Conservation (phyloP, 2,113 vertebrate species). For the Plecotus auritus region DNA sequence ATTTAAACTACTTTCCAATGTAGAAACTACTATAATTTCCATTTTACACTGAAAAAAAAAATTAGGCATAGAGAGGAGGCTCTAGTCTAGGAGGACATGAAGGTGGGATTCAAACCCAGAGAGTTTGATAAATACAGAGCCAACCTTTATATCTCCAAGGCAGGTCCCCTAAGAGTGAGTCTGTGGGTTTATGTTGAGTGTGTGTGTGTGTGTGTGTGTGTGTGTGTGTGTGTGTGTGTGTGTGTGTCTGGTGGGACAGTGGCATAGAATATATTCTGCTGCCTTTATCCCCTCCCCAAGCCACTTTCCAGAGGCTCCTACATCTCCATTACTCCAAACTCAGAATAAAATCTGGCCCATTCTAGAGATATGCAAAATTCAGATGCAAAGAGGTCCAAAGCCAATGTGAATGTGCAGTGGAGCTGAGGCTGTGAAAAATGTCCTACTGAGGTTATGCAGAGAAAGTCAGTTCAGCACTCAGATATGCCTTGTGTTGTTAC, state of each 20-base stretch:
- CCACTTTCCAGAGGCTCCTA: background rate
- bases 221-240: background rate
- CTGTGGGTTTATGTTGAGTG: background rate
- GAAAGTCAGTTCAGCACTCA: background rate
- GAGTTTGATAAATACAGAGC: background rate
- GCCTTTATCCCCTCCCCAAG: background rate
- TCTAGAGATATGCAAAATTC: background rate
- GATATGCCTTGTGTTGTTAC: background rate
- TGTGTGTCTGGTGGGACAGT: background rate
- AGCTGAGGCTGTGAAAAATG: background rate
- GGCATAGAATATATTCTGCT: background rate
- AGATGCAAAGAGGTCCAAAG: background rate
- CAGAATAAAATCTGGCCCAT: background rate
- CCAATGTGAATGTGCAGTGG: background rate
- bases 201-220: background rate
- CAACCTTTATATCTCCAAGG: background rate
- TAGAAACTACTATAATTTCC: background rate
- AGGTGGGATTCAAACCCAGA: background rate
- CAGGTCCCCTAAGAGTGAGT: background rate
- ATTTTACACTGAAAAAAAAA: conserved; percentile 5
- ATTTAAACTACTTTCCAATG: background rate
- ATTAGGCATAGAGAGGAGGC: background rate
- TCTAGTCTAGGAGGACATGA: background rate
- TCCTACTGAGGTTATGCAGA: background rate
- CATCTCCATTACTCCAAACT: background rate